Percentiles rank a stretch among this genome's conserved stretches.
These are phyloP conservation scores for Diplazon laetatorius DNA, from an alignment of 2,888 invertebrate species.

Conservation along the genomic window DNA sequence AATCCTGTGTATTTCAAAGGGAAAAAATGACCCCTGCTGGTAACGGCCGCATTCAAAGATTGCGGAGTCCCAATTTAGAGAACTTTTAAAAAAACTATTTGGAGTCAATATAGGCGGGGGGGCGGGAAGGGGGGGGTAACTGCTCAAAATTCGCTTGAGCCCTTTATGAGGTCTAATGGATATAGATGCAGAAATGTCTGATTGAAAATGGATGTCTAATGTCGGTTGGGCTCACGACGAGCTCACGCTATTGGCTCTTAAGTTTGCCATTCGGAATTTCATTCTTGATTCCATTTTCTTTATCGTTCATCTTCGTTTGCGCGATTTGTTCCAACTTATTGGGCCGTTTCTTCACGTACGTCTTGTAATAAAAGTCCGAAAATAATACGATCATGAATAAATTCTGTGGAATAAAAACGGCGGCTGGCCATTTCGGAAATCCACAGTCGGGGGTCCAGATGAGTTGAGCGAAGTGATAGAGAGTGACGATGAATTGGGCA, in stretches of 20 bases:
- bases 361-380: slow-evolving; percentile 87
- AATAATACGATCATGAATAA: slow-evolving; percentile 87
- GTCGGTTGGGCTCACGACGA: no score
- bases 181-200: not conserved
- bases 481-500: slow-evolving; percentile 86
- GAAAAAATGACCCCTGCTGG: no score
- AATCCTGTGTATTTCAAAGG: no score
- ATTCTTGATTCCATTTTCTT: slow-evolving; percentile 65
- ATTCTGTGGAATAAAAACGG: slow-evolving; percentile 86
- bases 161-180: no score
- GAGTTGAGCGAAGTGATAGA: slow-evolving; percentile 84
- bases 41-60: no score
- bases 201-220: not conserved
- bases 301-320: slow-evolving; percentile 65
- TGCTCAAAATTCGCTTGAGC: no score
- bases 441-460: slow-evolving; percentile 84
- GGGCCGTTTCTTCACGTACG: slow-evolving; percentile 83
- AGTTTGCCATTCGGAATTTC: slow-evolving; percentile 66
- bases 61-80: no score
- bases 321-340: slow-evolving; percentile 46
- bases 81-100: no score
- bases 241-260: slow-evolving; percentile 65
- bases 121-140: no score
- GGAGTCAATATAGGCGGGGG: no score
- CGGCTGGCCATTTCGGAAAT: slow-evolving; percentile 85